phyloP scores from a whole-genome alignment of 2,888 invertebrate species.

The Andrena minutula region DNA sequence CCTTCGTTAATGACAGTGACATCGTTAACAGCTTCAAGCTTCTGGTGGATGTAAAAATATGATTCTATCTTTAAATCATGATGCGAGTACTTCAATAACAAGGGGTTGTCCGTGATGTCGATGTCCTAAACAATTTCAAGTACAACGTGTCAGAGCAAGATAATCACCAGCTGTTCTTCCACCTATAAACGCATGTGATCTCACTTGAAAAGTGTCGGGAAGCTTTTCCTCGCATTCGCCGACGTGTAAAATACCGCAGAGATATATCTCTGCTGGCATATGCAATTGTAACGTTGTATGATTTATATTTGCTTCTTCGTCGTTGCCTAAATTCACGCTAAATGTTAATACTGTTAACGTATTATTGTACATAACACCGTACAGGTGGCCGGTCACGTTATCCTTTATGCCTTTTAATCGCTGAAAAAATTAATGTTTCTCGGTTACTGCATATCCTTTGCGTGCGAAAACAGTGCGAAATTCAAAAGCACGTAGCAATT shows the following conservation, averaged over 20 bases:
- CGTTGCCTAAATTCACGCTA: slow-evolving; percentile 88
- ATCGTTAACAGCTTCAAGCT: slow-evolving; percentile 88
- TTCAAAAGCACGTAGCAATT: slow-evolving; percentile 31
- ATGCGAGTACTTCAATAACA: slow-evolving; percentile 87
- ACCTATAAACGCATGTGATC: slow-evolving; percentile 80
- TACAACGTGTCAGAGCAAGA: background rate
- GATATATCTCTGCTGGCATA: slow-evolving; percentile 91
- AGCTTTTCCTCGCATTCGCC: slow-evolving; percentile 88
- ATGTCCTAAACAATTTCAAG: slow-evolving; percentile 86
- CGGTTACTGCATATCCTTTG: background rate
- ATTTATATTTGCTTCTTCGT: slow-evolving; percentile 84
- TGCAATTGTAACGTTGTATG: slow-evolving; percentile 87
- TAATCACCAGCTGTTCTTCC: background rate
- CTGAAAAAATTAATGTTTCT: slow-evolving; percentile 84
- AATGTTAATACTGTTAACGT: slow-evolving; percentile 90
- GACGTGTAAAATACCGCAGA: slow-evolving; percentile 91
- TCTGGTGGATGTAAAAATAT: slow-evolving; percentile 90
- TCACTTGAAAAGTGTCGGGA: slow-evolving; percentile 87
- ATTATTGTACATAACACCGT: slow-evolving; percentile 91
- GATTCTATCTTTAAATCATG: slow-evolving; percentile 88
- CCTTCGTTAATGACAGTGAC: slow-evolving; percentile 88
- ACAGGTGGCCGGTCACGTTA: slow-evolving; percentile 89
- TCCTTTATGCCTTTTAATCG: slow-evolving; percentile 88
- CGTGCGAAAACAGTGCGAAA: background rate
- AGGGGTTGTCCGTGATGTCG: slow-evolving; percentile 92